Base-by-base conservation (phyloP, 2,888 invertebrate genomes). In the Nomada hirtipes region DNA sequence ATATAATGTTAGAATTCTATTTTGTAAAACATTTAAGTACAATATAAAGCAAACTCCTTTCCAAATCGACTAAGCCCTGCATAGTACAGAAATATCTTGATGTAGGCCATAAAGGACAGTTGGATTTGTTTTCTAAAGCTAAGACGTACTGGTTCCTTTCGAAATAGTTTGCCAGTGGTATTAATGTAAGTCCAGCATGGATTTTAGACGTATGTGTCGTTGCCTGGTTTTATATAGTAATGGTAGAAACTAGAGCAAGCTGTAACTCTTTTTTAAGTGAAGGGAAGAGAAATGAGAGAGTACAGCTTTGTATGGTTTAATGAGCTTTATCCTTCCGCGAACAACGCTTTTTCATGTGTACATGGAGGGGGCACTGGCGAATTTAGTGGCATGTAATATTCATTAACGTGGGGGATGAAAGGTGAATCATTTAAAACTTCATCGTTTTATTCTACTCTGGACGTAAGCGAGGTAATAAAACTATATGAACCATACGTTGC, bases 81-180 rank as follows among this genome's bases (percentile, higher is more conserved):
- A 7, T 36, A 7, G 36, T 36, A 0, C 36, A 36, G 36, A 36
- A 36, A 23, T 50, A 53, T 75, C 76, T 60, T 80, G 47, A 73
- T 63, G 53, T 63, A 20, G 44, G 23, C 44, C 71, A 59, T 20
- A 61, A 44, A 63, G 70, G 47, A 61, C 47, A 59, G 29, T 64
- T 60, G 59, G 44, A 76, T 60, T 67, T 59, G 44, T 55, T 10
- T 72, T 55, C 61, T 29, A 36, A 71, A 76, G 70, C 73, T 76
- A 23, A 26, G 59, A 85, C 67, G 71, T 71, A 82, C 82, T 60
- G 75, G 85, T 73, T 76, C 73, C 57, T 64, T 73, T 44, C 61
- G 70, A 71, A 26, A 67, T 67, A 36, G 36, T 36, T 36, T 59
- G 52, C 52, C 69, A 20, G 2, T 52, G 26, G 23, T 57, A 64